Base-by-base conservation (phyloP, 2,797 vertebrate genomes). In the Erithacus rubecula region DNA sequence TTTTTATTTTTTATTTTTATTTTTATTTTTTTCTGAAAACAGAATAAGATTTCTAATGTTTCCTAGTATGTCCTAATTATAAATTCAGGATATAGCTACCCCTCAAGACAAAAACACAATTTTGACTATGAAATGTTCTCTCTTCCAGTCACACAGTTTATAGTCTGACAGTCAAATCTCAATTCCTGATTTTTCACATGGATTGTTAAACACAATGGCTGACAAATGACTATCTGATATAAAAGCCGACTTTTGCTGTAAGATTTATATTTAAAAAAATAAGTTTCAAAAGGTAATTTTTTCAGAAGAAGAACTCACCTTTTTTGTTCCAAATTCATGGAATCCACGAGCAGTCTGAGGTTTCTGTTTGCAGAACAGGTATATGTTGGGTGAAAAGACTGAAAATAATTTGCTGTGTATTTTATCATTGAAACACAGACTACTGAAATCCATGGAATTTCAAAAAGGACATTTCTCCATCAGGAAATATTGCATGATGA, bases 171-270 rank as follows among this genome's bases (percentile, higher is more conserved):
- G 41, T 52, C 14, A 75, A 83, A 67, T 27, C 10, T 63, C 19
- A 41, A 3, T 44, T 70, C 23, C 14, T 53, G 29, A 6, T 12
- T 83, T 19, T 58, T 69, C 15, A 32, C 0, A 1, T 51, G 23
- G 16, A 18, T 41, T 58, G 27, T 55, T 75, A 69, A 86, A 11
- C 11, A 65, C 51, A 52, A 19, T 52, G 51, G 29, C 49, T 60
- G 55, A 72, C 13, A 75, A 88, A 75, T 27, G 24, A 8, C 30
- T n/a, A 15, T 56, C 4, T 68, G 44, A 44, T 41, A 56, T 1
- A 4, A 34, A 39, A 75, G 21, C 17, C 1, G 2, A 0, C 17
- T 76, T 87, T 64, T 70, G 1, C 14, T 53, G n/a, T 5, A 49
- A 68, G 12, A 55, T 15, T 62, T 29, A 14, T 58, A 30, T 47